A percentile compares a stretch with the other conserved stretches of the same genome.
Evolutionary conservation across 2,888 invertebrate genomes (phyloP).

Genomic region (Chrysotoxum bicinctum): DNA sequence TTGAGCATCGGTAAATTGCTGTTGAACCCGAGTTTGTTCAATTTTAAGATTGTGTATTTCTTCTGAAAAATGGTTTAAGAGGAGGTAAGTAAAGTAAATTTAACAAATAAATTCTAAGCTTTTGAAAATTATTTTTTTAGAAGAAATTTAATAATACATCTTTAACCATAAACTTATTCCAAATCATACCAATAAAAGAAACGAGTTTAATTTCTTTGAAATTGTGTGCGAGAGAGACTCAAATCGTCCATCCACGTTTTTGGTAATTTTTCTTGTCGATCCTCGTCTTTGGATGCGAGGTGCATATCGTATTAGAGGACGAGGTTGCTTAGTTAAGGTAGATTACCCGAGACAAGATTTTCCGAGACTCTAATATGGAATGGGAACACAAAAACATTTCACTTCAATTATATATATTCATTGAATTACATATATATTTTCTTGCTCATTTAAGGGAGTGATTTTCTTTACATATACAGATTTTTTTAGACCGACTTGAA

Average conservation of each 20-base stretch:
- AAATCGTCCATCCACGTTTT: constrained; percentile 69
- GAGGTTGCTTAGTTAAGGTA: constrained; percentile 32
- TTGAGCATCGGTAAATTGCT: constrained; percentile 92
- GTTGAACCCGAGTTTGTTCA: constrained; percentile 90
- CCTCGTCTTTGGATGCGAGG: constrained; percentile 65
- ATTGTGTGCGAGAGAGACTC: constrained; percentile 69
- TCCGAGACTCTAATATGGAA: constrained; percentile 47
- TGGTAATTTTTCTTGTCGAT: constrained; percentile 55
- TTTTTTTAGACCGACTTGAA: not conserved
- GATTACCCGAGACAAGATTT: constrained; percentile 44
- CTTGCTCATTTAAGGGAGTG: not conserved
- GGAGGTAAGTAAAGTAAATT: constrained; percentile 8
- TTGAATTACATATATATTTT: not conserved
- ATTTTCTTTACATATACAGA: not conserved
- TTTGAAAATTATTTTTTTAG: constrained; percentile 65
- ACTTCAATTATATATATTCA: constrained; percentile 37
- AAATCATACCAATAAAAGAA: constrained; percentile 81
- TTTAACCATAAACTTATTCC: constrained; percentile 78
- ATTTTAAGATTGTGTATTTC: constrained; percentile 83
- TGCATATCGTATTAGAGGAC: constrained; percentile 55
- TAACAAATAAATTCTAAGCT: not conserved
- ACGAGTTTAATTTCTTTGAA: constrained; percentile 78
- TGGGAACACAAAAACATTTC: constrained; percentile 51
- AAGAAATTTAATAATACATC: constrained; percentile 43
- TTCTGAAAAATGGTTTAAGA: constrained; percentile 74